Evolutionary conservation across 2,113 vertebrate genomes (phyloP).

Genomic region (Oceanites oceanicus): DNA sequence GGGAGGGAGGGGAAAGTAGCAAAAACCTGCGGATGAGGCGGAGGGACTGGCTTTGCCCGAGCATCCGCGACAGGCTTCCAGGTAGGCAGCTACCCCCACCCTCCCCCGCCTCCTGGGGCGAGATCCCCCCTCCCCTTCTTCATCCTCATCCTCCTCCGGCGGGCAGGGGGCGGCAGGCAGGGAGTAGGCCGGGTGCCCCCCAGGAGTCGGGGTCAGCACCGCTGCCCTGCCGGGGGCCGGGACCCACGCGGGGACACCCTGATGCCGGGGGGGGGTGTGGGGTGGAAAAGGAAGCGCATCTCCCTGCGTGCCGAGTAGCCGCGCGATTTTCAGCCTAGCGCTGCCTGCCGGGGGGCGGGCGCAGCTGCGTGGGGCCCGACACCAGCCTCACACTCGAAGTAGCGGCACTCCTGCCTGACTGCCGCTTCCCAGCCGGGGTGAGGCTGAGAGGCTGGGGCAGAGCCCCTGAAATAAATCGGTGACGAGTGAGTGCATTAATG

Average conservation of each 20-base stretch:
- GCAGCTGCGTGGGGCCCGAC: background rate
- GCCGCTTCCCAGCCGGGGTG: background rate
- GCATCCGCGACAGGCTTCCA: background rate
- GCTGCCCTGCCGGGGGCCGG: background rate
- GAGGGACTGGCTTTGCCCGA: background rate
- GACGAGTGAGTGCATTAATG: background rate
- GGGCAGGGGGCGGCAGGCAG: background rate
- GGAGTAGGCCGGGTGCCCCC: background rate
- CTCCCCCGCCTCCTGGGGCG: background rate
- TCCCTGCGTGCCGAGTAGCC: background rate
- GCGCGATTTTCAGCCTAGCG: background rate
- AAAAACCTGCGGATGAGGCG: background rate
- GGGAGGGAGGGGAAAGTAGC: background rate
- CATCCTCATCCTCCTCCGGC: background rate
- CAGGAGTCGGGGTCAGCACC: background rate
- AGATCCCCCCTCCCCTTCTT: background rate
- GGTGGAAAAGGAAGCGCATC: background rate
- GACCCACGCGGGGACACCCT: background rate
- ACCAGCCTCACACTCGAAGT: background rate
- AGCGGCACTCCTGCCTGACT: background rate
- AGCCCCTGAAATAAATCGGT: background rate
- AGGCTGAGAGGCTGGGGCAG: background rate
- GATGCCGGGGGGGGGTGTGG: background rate
- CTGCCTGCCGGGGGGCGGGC: background rate
- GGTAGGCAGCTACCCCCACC: conserved; percentile 5